phyloP scores from a whole-genome alignment of 2,888 invertebrate genomes.

The Drosophila siamana region DNA sequence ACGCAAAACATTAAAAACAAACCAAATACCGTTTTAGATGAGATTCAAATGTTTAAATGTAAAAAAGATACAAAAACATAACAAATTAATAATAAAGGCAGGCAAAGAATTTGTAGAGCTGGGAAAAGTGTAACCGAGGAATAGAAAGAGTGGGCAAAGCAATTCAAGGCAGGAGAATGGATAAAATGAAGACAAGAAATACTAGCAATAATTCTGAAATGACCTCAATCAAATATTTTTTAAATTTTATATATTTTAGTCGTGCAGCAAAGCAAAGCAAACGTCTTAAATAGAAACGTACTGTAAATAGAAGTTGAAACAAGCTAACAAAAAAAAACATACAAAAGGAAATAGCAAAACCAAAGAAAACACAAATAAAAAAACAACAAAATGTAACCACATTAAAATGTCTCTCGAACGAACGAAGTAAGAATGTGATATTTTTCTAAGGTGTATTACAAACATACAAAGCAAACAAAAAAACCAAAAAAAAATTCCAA shows the following conservation, averaged over 20 bases:
- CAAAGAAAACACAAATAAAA: constrained; percentile 44
- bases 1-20: constrained; percentile 29
- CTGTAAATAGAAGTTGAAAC: constrained; percentile 57
- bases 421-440: constrained; percentile 86
- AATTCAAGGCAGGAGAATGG: constrained; percentile 2
- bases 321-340: constrained; percentile 38
- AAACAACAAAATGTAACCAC: constrained; percentile 60
- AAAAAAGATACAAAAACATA: constrained; percentile 34
- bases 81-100: constrained; percentile 17
- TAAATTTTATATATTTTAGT: constrained; percentile 81
- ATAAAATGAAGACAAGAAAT: constrained; percentile 16
- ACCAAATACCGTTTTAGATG: constrained; percentile 58
- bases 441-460: constrained; percentile 85
- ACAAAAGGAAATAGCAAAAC: constrained; percentile 56
- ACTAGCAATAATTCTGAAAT: constrained; percentile 85
- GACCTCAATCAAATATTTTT: constrained; percentile 85
- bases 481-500: constrained; percentile 27
- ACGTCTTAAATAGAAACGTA: constrained; percentile 37
- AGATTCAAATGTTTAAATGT: constrained; percentile 64
- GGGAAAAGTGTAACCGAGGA: constrained; percentile 6
- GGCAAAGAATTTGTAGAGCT: constrained; percentile 16
- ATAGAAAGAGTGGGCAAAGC: constrained; percentile 14
- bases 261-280: constrained; percentile 60
- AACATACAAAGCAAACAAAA: constrained; percentile 63
- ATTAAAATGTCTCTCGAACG: constrained; percentile 85